phyloP scores from a whole-genome alignment of 2,113 vertebrate genomes.

The Chunga burmeisteri region DNA sequence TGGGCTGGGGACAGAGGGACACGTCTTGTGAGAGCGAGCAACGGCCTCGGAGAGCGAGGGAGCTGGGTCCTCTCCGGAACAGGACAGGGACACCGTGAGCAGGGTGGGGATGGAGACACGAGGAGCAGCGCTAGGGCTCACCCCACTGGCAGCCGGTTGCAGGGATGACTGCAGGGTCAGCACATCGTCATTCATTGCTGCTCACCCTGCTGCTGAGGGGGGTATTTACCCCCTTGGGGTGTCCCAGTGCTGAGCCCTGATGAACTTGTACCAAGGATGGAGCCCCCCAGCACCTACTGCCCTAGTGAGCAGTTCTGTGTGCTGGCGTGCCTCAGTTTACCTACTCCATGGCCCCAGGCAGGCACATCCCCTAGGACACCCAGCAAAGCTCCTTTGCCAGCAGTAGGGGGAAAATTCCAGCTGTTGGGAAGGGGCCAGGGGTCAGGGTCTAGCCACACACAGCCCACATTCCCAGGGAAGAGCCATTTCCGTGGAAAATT shows the following conservation, averaged over 20 bases:
- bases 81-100: neutral
- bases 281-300: fast-evolving
- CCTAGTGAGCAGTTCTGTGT: fast-evolving
- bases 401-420: neutral
- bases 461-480: neutral
- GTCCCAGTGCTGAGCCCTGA: neutral
- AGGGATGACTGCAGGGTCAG: fast-evolving
- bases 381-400: neutral
- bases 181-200: fast-evolving
- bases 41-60: no score
- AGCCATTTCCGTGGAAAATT: neutral
- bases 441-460: neutral
- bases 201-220: fast-evolving
- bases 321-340: neutral
- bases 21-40: no score
- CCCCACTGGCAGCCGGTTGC: fast-evolving
- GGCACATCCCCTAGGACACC: fast-evolving
- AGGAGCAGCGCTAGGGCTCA: neutral
- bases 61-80: no score
- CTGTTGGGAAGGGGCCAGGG: fast-evolving
- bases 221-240: fast-evolving
- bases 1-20: no score
- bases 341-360: fast-evolving
- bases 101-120: neutral
- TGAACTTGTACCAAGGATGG: fast-evolving